These are phyloP conservation scores for Dissostichus mawsoni DNA, from an alignment of 2,113 vertebrate genomes.

Conservation along the genomic window DNA sequence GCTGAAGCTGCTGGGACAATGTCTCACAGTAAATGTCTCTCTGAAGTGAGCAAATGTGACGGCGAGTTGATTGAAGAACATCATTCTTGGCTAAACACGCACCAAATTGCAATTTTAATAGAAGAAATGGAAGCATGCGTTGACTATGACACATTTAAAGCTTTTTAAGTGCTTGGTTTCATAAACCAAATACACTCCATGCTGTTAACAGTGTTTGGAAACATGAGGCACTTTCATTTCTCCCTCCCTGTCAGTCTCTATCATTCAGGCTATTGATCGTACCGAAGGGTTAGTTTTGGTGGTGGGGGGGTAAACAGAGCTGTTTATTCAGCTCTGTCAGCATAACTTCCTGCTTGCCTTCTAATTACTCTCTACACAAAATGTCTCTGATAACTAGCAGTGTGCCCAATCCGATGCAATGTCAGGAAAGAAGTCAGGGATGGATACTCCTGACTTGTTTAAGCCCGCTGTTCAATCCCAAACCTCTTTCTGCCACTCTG, in stretches of 20 bases:
- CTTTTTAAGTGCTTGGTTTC: not conserved
- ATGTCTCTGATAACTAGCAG: conserved; percentile 50
- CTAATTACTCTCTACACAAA: conserved; percentile 40
- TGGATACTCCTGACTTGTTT: conserved; percentile 36
- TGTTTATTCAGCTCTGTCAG: conserved; percentile 69
- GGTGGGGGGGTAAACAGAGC: fast-evolving
- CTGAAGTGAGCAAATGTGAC: not conserved
- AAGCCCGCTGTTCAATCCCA: conserved; percentile 35
- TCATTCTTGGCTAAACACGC: not conserved
- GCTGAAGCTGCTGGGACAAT: not conserved
- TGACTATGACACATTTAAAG: not conserved
- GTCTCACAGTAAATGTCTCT: not conserved
- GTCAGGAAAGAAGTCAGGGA: conserved; percentile 60
- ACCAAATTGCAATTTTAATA: not conserved
- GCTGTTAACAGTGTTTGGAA: conserved; percentile 5
- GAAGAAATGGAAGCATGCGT: not conserved
- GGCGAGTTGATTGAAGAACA: not conserved
- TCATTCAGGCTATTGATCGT: conserved; percentile 22
- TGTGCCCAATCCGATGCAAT: conserved; percentile 46
- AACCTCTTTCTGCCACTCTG: not conserved
- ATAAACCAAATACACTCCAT: conserved; percentile 13
- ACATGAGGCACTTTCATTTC: conserved; percentile 18
- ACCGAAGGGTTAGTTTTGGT: not conserved
- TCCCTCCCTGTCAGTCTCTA: not conserved
- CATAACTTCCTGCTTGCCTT: not conserved